Conservation (phyloP, 2,797 vertebrate species). For the Ptychadena robeensis region DNA sequence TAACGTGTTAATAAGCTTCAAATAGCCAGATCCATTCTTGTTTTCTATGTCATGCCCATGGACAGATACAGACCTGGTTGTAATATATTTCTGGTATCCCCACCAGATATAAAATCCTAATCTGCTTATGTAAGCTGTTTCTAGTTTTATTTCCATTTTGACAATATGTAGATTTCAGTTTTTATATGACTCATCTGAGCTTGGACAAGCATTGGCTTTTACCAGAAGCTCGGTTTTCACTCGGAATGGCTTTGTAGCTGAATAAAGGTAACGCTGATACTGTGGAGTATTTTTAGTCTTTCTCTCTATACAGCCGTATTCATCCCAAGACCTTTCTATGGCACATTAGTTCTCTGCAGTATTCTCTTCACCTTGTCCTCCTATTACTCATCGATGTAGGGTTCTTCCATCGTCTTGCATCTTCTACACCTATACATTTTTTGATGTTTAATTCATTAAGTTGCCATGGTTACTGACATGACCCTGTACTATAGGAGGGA, state of each 20-base stretch:
- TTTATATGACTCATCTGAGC: not conserved
- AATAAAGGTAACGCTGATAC: not conserved
- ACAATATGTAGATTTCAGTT: not conserved
- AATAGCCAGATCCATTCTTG: too few species aligned
- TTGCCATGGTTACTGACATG: not conserved
- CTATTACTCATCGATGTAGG: not conserved
- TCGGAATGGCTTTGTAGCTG: not conserved
- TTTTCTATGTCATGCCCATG: too few species aligned
- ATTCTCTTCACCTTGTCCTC: not conserved
- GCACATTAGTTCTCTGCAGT: not conserved
- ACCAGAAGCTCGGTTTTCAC: not conserved
- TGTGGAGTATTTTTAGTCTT: not conserved
- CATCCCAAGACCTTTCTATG: not conserved
- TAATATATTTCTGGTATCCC: too few species aligned
- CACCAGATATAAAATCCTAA: not conserved
- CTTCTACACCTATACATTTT: not conserved
- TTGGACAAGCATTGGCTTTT: not conserved
- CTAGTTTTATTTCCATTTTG: not conserved
- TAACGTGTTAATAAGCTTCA: too few species aligned
- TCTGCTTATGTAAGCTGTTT: not conserved
- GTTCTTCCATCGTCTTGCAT: not conserved
- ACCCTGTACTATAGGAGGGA: not conserved
- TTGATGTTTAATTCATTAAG: not conserved
- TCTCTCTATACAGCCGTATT: not conserved
- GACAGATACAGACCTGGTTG: too few species aligned